Conservation (phyloP, 53 echinoderm and acorn worm genomes). For the Crossaster papposus region DNA sequence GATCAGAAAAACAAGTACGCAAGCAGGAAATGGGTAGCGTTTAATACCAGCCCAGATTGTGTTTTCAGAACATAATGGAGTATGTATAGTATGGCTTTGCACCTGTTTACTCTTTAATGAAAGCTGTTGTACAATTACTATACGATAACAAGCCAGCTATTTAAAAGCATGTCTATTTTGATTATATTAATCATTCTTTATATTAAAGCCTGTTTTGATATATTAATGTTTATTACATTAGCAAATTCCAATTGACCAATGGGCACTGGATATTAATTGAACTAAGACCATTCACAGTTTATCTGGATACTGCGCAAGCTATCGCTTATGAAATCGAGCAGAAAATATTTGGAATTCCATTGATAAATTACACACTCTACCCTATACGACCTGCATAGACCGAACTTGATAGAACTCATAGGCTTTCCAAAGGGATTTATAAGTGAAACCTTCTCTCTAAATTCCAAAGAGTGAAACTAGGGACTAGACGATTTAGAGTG, state of each 20-base stretch:
- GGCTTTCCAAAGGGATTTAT: too few species aligned
- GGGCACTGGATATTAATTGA: too few species aligned
- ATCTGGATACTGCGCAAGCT: too few species aligned
- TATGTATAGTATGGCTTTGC: slow-evolving; percentile 16
- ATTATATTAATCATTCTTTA: not conserved
- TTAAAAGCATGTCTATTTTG: not conserved
- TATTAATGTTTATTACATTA: not conserved
- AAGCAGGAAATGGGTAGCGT: slow-evolving; percentile 5
- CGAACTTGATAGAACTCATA: too few species aligned
- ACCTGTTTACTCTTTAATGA: slow-evolving; percentile 14
- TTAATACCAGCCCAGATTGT: slow-evolving; percentile 20
- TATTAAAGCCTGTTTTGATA: not conserved
- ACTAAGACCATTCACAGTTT: too few species aligned
- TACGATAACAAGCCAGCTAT: not conserved
- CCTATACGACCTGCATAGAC: too few species aligned
- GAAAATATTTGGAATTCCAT: too few species aligned
- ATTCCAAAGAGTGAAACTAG: too few species aligned
- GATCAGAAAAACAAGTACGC: slow-evolving; percentile 43
- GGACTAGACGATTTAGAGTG: too few species aligned
- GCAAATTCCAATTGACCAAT: not conserved
- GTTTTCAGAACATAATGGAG: not conserved
- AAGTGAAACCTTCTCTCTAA: too few species aligned
- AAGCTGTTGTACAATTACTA: not conserved
- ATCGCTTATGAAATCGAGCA: too few species aligned
- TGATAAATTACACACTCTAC: too few species aligned